Conservation (phyloP, 2,888 invertebrate species). For the Hemaris fuciformis region DNA sequence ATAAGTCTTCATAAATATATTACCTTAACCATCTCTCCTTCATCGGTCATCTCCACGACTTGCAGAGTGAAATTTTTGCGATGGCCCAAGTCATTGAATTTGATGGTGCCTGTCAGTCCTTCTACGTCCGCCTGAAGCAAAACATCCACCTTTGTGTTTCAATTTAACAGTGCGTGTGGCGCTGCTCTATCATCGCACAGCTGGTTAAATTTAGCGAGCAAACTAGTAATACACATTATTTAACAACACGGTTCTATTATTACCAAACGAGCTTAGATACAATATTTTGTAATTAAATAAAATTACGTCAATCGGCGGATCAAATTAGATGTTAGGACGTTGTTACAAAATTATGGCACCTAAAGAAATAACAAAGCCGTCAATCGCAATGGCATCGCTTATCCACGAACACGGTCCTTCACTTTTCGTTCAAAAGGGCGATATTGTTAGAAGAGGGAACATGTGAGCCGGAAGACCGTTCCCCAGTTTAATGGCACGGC, state of each 20-base stretch:
- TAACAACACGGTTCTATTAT: neutral
- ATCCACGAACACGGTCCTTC: constrained; percentile 8
- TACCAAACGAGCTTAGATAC: neutral
- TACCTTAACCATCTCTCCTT: constrained; percentile 93
- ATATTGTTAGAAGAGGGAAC: neutral
- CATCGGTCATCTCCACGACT: constrained; percentile 94
- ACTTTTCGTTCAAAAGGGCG: neutral
- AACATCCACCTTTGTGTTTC: constrained; percentile 46
- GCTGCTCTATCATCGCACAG: constrained; percentile 19
- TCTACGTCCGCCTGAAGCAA: constrained; percentile 91
- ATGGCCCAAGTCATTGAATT: constrained; percentile 92
- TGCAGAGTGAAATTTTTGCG: constrained; percentile 93
- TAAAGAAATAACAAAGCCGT: neutral
- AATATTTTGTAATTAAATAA: neutral
- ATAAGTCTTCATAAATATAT: too few relatives aligned
- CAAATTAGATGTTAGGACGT: neutral
- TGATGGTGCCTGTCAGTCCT: constrained; percentile 92
- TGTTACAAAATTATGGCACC: neutral
- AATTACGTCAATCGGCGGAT: neutral
- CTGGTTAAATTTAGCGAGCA: neutral
- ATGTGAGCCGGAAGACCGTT: neutral
- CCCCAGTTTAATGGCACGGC: neutral
- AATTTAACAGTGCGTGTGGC: constrained; percentile 32
- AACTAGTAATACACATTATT: neutral
- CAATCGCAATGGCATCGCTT: neutral